A percentile compares a stretch with the other conserved stretches of the same genome.
Evolutionary conservation across 2,797 vertebrate species (phyloP).

Genomic region (Phataginus tetradactyla): DNA sequence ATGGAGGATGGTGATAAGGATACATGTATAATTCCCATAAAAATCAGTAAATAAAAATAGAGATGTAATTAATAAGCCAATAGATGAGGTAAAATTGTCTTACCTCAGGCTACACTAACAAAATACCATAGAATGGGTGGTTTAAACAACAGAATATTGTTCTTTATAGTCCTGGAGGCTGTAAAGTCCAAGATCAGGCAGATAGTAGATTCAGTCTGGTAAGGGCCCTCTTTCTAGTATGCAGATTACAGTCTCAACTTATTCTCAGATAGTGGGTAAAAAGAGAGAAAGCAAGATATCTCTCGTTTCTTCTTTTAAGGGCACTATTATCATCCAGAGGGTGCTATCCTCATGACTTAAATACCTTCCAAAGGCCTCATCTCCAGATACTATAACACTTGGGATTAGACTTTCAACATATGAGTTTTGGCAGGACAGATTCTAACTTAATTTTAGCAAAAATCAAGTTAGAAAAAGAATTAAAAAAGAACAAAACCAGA

Average conservation of each 20-base stretch:
- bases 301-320: neutral
- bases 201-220: neutral
- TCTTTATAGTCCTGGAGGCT: neutral
- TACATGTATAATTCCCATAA: neutral
- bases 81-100: neutral
- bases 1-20: neutral
- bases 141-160: neutral
- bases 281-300: neutral
- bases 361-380: neutral
- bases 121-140: neutral
- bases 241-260: neutral
- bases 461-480: neutral
- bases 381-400: neutral
- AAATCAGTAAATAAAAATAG: neutral
- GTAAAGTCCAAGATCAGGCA: neutral
- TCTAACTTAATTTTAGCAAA: neutral
- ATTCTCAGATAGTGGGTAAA: neutral
- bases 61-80: neutral
- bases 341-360: neutral
- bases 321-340: neutral
- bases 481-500: neutral
- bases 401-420: neutral
- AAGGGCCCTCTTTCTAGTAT: neutral
- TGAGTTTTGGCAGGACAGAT: neutral
- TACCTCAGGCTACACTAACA: neutral